Conservation (phyloP, 2,888 invertebrate species). For the Malthinus flaveolus region DNA sequence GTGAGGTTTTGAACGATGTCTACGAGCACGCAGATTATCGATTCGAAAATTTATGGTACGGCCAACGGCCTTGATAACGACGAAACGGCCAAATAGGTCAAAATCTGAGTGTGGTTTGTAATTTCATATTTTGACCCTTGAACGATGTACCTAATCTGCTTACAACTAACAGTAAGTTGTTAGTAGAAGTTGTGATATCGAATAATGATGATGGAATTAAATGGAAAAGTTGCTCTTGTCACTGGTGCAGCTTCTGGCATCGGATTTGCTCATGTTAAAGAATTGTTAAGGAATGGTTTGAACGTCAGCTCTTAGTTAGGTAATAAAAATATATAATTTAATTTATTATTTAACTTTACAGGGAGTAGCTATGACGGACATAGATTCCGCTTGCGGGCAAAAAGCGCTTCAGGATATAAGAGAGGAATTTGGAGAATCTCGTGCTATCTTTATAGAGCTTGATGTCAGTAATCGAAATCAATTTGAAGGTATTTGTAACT, state of each 20-base stretch:
- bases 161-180: too few relatives aligned
- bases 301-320: conserved; percentile 3
- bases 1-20: too few relatives aligned
- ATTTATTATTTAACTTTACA: conserved; percentile 15
- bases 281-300: conserved; percentile 10
- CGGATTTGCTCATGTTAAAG: neutral
- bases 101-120: too few relatives aligned
- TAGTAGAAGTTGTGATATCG: too few relatives aligned
- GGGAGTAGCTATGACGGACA: conserved; percentile 45
- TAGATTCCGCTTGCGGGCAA: conserved; percentile 55
- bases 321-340: too few relatives aligned
- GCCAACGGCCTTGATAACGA: too few relatives aligned
- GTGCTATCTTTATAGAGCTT: conserved; percentile 69
- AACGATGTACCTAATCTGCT: too few relatives aligned
- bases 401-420: conserved; percentile 64
- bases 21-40: too few relatives aligned
- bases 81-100: too few relatives aligned
- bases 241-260: conserved; percentile 2
- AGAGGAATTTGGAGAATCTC: conserved; percentile 66
- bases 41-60: too few relatives aligned
- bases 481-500: conserved; percentile 64
- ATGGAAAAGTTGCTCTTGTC: neutral
- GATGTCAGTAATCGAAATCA: conserved; percentile 74
- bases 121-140: too few relatives aligned
- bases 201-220: neutral